Conservation (phyloP, 2,113 vertebrate species). For the Semnopithecus entellus region DNA sequence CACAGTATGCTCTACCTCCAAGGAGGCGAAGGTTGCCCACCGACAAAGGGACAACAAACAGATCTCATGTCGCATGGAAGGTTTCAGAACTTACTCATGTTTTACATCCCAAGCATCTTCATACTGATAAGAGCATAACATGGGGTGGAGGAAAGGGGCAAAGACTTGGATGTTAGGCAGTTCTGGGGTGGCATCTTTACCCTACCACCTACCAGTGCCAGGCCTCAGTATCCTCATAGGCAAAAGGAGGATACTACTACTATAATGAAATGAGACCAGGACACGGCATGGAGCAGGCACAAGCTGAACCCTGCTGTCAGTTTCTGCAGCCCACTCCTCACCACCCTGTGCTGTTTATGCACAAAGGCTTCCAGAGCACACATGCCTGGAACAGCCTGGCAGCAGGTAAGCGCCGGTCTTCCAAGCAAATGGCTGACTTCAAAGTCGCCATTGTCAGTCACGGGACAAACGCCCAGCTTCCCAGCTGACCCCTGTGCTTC, state of each 20-base stretch:
- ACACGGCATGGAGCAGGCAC: background rate
- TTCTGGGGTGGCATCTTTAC: background rate
- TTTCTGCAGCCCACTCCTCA: background rate
- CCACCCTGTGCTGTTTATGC: fast-evolving
- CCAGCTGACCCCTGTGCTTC: background rate
- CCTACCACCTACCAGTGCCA: background rate
- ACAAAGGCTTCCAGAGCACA: no score
- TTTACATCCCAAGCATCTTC: background rate
- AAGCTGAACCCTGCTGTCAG: background rate
- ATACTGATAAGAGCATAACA: background rate
- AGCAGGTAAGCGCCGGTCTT: background rate
- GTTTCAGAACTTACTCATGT: background rate
- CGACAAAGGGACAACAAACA: fast-evolving
- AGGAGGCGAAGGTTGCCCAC: background rate
- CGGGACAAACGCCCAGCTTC: background rate
- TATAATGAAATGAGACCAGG: background rate
- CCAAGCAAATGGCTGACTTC: background rate
- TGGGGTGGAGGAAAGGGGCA: background rate
- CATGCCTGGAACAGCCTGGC: fast-evolving
- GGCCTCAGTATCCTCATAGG: background rate
- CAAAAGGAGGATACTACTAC: background rate
- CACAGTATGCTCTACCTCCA: background rate
- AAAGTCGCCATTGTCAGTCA: background rate
- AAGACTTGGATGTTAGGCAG: background rate
- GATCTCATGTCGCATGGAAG: fast-evolving